Conservation (phyloP, 1,140 invertebrate genomes). For the Hylyphantes graminicola region DNA sequence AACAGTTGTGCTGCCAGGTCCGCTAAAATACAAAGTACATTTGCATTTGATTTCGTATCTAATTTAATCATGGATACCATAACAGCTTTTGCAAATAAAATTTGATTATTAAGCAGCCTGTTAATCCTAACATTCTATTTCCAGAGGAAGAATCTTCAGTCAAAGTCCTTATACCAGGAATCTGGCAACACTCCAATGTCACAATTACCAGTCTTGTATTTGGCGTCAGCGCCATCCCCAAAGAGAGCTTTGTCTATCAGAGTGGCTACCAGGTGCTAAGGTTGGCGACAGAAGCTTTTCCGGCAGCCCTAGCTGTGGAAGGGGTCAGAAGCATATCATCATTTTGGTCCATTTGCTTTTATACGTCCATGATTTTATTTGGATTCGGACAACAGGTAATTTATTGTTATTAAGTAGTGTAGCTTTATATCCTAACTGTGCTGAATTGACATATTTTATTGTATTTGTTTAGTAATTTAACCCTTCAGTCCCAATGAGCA, state of each 20-base stretch:
- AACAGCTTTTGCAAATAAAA: no score
- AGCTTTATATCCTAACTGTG: not conserved
- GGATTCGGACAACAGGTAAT: slow-evolving; percentile 83
- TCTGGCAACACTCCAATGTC: slow-evolving; percentile 65
- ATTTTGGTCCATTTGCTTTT: slow-evolving; percentile 88
- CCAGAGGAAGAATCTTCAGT: slow-evolving; percentile 80
- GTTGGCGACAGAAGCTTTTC: slow-evolving; percentile 85
- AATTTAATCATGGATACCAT: no score
- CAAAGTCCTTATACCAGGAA: slow-evolving; percentile 74
- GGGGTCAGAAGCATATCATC: slow-evolving; percentile 76
- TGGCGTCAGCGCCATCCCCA: slow-evolving; percentile 57
- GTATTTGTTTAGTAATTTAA: no score
- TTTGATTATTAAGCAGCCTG: no score
- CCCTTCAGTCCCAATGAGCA: no score
- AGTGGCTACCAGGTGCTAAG: slow-evolving; percentile 76
- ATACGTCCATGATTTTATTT: slow-evolving; percentile 85
- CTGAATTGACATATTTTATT: no score
- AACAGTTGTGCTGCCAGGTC: no score
- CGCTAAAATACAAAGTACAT: no score
- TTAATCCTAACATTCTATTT: slow-evolving; percentile 64
- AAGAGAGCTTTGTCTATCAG: slow-evolving; percentile 7
- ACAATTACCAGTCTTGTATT: slow-evolving; percentile 58
- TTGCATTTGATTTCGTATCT: no score
- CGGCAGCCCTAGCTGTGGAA: slow-evolving; percentile 80
- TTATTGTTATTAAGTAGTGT: not conserved